Conservation (phyloP, 2,888 invertebrate species). For the Lydus trimaculatus region DNA sequence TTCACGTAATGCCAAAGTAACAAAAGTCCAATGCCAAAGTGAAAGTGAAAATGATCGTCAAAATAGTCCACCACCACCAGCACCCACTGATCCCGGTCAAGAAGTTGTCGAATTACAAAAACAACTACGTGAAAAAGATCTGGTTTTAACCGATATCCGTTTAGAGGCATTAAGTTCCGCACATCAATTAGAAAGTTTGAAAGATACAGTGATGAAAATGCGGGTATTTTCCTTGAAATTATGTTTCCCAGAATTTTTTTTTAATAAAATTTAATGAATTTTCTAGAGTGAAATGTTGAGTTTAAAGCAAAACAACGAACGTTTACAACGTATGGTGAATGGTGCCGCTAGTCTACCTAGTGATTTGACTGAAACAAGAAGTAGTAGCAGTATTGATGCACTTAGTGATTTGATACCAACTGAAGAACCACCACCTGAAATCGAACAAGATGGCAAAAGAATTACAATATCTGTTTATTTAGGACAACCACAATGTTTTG, state of each 20-base stretch:
- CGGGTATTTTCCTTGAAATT: conserved; percentile 68
- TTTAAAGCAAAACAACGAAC: conserved; percentile 95
- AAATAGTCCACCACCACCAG: conserved; percentile 51
- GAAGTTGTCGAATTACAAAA: conserved; percentile 86
- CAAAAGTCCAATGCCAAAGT: conserved; percentile 65
- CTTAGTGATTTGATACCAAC: conserved; percentile 57
- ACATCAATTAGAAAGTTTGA: conserved; percentile 94
- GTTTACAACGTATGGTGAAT: conserved; percentile 84
- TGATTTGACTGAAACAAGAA: conserved; percentile 51
- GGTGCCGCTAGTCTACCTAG: conserved; percentile 51
- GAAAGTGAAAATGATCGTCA: conserved; percentile 63
- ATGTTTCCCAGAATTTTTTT: too few species aligned
- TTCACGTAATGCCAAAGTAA: conserved; percentile 82
- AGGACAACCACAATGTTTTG: conserved; percentile 82
- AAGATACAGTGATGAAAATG: conserved; percentile 97
- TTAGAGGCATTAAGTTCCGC: conserved; percentile 96
- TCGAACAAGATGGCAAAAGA: conserved; percentile 78
- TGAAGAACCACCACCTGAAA: conserved; percentile 55
- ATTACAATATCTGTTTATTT: conserved; percentile 88
- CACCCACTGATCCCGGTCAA: conserved; percentile 61
- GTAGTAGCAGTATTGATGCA: conserved; percentile 56
- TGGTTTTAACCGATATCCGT: conserved; percentile 94
- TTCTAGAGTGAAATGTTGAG: conserved; percentile 94
- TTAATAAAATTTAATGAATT: conserved; percentile 6
- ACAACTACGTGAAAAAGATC: conserved; percentile 94